A percentile compares a stretch with the other conserved stretches of the same genome.
These are phyloP conservation scores for Drosophila barbarae DNA, from an alignment of 2,888 invertebrate genomes.

Conservation along the genomic window DNA sequence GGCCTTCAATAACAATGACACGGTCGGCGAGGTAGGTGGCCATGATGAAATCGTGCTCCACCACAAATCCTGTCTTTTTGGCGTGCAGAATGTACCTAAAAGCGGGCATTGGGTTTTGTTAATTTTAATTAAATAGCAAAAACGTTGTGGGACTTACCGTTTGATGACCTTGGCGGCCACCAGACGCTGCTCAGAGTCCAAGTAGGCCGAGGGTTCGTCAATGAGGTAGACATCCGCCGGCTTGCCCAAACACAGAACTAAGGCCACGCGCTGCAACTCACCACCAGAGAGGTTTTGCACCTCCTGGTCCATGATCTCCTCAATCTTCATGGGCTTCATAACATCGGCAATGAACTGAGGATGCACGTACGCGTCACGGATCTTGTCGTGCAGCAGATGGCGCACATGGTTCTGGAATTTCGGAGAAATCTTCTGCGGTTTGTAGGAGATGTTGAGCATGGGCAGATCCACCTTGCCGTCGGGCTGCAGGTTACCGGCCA, in stretches of 20 bases:
- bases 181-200: conserved; percentile 99
- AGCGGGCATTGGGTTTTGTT: neutral
- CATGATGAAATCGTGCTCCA: conserved; percentile 99
- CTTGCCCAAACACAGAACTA: conserved; percentile 97
- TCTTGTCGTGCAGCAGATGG: conserved; percentile 96
- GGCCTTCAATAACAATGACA: conserved; percentile 98
- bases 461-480: conserved; percentile 87
- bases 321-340: conserved; percentile 98
- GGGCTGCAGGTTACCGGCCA: conserved; percentile 96
- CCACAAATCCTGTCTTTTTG: conserved; percentile 99
- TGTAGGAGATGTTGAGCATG: conserved; percentile 97
- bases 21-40: conserved; percentile 99
- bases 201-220: conserved; percentile 99
- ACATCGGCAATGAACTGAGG: conserved; percentile 99
- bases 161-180: conserved; percentile 99
- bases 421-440: conserved; percentile 99
- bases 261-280: conserved; percentile 98
- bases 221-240: conserved; percentile 99
- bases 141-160: conserved; percentile 82
- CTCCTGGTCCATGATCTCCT: conserved; percentile 98
- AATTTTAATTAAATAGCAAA: fast-evolving
- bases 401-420: conserved; percentile 96
- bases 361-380: conserved; percentile 97
- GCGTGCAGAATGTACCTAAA: conserved; percentile 96
- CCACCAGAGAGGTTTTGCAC: conserved; percentile 99